Conservation (phyloP, 2,797 vertebrate genomes). For the Eremophila alpestris region DNA sequence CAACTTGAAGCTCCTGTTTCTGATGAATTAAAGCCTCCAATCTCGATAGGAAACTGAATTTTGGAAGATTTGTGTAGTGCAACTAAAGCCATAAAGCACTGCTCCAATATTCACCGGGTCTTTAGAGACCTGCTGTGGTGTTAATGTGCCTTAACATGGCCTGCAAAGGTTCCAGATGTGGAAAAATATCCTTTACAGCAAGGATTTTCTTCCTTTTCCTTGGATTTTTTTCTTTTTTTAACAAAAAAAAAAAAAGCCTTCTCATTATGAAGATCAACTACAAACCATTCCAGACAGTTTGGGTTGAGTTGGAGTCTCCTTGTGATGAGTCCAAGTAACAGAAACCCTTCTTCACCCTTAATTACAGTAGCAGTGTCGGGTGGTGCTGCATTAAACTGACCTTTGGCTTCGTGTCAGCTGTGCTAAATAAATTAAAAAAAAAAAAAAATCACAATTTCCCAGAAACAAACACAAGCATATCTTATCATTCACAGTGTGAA, state of each 20-base stretch:
- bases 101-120: neutral
- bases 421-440: conserved; percentile 51
- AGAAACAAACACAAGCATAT: conserved; percentile 36
- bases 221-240: neutral
- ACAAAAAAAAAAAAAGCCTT: neutral
- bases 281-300: neutral
- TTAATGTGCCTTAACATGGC: neutral
- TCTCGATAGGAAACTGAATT: neutral
- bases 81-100: neutral
- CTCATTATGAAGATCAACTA: neutral
- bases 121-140: neutral
- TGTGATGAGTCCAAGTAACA: conserved; percentile 17
- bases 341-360: neutral
- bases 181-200: neutral
- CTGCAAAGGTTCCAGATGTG: neutral
- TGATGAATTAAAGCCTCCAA: neutral
- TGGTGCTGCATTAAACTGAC: conserved; percentile 23
- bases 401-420: conserved; percentile 5
- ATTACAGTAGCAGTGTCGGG: conserved; percentile 4
- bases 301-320: conserved; percentile 1
- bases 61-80: neutral
- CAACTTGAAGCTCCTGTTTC: neutral
- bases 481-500: conserved; percentile 50
- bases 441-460: conserved; percentile 31
- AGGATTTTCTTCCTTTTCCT: neutral